phyloP scores from a whole-genome alignment of 1,140 invertebrate species.

The Ostrea edulis region DNA sequence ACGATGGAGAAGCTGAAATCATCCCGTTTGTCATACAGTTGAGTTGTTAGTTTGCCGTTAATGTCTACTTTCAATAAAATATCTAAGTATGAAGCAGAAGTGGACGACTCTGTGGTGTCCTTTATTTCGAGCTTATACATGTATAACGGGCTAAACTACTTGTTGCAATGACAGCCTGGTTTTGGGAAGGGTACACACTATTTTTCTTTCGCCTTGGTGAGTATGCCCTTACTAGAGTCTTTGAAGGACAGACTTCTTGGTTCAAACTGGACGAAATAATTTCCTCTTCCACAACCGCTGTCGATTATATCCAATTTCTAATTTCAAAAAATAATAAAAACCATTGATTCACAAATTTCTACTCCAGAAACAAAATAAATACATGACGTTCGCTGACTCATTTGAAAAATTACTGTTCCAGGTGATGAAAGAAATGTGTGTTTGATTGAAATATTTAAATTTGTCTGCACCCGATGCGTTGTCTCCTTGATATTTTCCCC shows the following conservation, averaged over 20 bases:
- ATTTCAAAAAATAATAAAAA: no score
- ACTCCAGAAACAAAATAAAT: not conserved
- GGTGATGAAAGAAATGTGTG: no score
- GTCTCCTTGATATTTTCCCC: not conserved
- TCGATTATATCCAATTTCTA: no score
- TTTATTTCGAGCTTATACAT: no score
- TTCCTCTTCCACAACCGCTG: no score
- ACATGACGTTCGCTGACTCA: not conserved
- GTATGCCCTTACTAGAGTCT: conserved; percentile 49
- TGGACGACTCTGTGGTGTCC: no score
- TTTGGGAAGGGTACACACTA: not conserved
- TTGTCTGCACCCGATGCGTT: not conserved
- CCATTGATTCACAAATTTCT: not conserved
- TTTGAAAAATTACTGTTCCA: not conserved
- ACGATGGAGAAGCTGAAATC: no score
- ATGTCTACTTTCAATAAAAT: no score
- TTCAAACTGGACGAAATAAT: conserved; percentile 43
- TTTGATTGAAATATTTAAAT: not conserved
- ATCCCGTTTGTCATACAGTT: no score
- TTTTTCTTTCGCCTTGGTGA: conserved; percentile 51
- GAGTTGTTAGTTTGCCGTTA: no score
- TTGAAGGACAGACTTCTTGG: conserved; percentile 33
- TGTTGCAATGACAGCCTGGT: not conserved
- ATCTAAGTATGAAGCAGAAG: no score
- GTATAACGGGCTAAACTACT: not conserved